Percentiles rank a stretch among this genome's conserved stretches.
phyloP scores from a whole-genome alignment of 2,113 vertebrate species.

The Lasiurus cinereus region DNA sequence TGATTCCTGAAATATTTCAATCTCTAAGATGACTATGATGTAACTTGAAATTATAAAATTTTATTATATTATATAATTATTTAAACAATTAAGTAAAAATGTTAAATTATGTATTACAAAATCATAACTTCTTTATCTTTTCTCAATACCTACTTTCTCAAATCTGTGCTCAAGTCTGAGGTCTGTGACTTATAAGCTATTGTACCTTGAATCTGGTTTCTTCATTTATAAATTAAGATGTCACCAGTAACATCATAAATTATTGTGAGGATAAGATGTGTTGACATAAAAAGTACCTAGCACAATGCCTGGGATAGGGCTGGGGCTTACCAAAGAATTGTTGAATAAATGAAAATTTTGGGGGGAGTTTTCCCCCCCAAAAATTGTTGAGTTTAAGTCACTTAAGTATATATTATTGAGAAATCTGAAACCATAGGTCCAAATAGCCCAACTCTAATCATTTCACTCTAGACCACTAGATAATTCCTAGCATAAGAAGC shows the following conservation, averaged over 20 bases:
- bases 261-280: not conserved
- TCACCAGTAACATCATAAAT: not conserved
- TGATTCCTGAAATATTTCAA: not conserved
- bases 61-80: not conserved
- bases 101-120: not conserved
- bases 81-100: conserved; percentile 46
- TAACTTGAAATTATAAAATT: conserved; percentile 30
- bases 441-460: not conserved
- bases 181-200: not conserved
- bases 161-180: not conserved
- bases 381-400: not conserved
- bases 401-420: not conserved
- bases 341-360: not conserved
- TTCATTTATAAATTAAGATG: conserved; percentile 18
- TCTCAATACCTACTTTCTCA: not conserved
- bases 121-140: not conserved
- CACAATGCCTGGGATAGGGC: not conserved
- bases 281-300: not conserved
- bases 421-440: not conserved
- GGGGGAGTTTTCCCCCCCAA: not conserved
- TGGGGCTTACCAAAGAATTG: not conserved
- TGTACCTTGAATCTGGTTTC: not conserved
- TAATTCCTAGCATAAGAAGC: not conserved
- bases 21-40: not conserved
- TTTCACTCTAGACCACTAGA: not conserved